phyloP scores from a whole-genome alignment of 2,797 vertebrate genomes.

The Sparidentex hasta region DNA sequence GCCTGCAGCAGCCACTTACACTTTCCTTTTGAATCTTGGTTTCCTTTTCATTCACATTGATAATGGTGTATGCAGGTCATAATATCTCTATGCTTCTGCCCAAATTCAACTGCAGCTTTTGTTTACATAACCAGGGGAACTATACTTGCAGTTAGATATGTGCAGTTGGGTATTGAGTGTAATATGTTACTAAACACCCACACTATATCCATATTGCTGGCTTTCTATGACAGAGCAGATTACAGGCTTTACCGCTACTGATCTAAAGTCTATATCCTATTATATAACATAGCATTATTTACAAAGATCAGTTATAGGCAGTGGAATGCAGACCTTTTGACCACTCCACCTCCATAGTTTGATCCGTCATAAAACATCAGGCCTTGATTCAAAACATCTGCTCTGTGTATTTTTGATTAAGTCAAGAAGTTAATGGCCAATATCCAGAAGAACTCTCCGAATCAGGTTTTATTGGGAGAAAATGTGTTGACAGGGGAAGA shows the following conservation, averaged over 20 bases:
- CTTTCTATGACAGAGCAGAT: neutral
- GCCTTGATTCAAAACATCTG: conserved; percentile 26
- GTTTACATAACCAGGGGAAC: conserved; percentile 9
- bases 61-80: neutral
- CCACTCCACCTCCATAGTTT: neutral
- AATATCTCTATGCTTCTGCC: neutral
- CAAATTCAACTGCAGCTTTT: neutral
- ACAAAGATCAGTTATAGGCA: conserved; percentile 13
- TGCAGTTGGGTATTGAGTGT: neutral
- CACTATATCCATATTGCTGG: conserved; percentile 13
- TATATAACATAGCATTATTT: conserved; percentile 28
- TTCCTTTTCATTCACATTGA: neutral
- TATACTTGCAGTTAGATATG: conserved; percentile 7
- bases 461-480: conserved; percentile 36
- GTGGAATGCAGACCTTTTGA: conserved; percentile 14
- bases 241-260: neutral
- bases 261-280: conserved; percentile 1
- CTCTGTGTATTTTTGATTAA: conserved; percentile 6
- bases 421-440: neutral
- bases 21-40: neutral
- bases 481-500: conserved; percentile 21
- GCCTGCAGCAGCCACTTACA: no score
- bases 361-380: conserved; percentile 13
- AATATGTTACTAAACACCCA: neutral
- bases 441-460: conserved; percentile 9